Conservation (phyloP, 2,888 invertebrate species). For the Mythimna vitellina region DNA sequence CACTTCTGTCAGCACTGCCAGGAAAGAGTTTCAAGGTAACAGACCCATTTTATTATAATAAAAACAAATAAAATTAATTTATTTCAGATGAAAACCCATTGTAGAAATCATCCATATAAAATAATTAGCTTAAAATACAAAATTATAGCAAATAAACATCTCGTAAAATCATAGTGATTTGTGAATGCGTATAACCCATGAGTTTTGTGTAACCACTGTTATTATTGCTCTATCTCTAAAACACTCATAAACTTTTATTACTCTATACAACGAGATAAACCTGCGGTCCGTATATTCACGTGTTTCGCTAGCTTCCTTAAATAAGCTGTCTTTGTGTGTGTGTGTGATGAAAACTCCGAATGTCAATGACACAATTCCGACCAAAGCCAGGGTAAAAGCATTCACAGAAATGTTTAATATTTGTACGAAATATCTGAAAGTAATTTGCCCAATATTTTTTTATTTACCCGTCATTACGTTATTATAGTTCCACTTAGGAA, state of each 20-base stretch:
- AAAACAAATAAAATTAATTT: no score
- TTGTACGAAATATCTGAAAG: constrained; percentile 49
- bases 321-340: constrained; percentile 26
- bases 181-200: not conserved
- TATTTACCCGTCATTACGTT: constrained; percentile 45
- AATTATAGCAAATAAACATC: no score
- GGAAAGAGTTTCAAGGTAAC: constrained; percentile 98
- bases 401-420: constrained; percentile 36
- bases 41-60: not conserved
- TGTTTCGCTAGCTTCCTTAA: constrained; percentile 17
- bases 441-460: constrained; percentile 49
- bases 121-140: no score
- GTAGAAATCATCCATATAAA: no score
- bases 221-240: not conserved
- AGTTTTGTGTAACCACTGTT: not conserved
- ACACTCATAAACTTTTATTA: not conserved
- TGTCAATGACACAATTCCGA: constrained; percentile 37
- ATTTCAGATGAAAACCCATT: no score
- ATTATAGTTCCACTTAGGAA: constrained; percentile 43
- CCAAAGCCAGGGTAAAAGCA: constrained; percentile 21
- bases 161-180: not conserved
- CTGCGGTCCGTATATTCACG: constrained; percentile 14
- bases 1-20: constrained; percentile 98
- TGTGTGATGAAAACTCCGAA: constrained; percentile 23
- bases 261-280: not conserved